phyloP scores from a whole-genome alignment of 2,797 vertebrate genomes.

The Xyrichtys novacula region DNA sequence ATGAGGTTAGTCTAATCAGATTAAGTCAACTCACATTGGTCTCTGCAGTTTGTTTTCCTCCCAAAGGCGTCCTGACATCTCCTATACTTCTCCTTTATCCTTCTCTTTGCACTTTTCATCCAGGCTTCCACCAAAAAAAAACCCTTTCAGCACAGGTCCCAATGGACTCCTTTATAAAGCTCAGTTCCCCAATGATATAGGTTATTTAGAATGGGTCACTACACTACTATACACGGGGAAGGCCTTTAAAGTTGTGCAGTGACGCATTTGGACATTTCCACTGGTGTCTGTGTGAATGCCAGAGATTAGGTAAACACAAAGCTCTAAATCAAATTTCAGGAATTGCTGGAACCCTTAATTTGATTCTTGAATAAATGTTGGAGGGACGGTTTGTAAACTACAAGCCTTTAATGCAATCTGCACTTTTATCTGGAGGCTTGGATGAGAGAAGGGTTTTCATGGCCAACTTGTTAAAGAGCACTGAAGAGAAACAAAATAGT shows the following conservation, averaged over 20 bases:
- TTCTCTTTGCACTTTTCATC: conserved; percentile 88
- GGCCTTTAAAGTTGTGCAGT: conserved; percentile 88
- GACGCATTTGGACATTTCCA: conserved; percentile 88
- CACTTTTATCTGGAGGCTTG: conserved; percentile 63
- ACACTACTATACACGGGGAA: conserved; percentile 86
- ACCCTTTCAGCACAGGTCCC: conserved; percentile 86
- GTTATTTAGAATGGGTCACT: conserved; percentile 93
- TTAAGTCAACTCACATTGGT: conserved; percentile 94
- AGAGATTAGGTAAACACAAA: conserved; percentile 87
- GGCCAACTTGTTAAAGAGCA: conserved; percentile 78
- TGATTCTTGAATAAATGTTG: conserved; percentile 82
- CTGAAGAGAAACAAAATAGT: conserved; percentile 69
- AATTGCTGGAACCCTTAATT: conserved; percentile 87
- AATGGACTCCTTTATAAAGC: conserved; percentile 90
- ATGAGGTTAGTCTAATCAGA: conserved; percentile 98
- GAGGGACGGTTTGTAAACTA: conserved; percentile 76
- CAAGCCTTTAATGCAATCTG: conserved; percentile 84
- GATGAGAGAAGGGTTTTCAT: conserved; percentile 65
- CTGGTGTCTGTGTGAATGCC: conserved; percentile 80
- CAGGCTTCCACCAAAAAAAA: conserved; percentile 79
- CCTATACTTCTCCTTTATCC: conserved; percentile 90
- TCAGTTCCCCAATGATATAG: conserved; percentile 86
- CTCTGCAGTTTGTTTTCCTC: conserved; percentile 92
- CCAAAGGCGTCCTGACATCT: conserved; percentile 90
- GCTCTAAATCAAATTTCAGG: conserved; percentile 82